phyloP scores from a whole-genome alignment of 2,113 vertebrate species.

The Melanotaenia duboulayi region DNA sequence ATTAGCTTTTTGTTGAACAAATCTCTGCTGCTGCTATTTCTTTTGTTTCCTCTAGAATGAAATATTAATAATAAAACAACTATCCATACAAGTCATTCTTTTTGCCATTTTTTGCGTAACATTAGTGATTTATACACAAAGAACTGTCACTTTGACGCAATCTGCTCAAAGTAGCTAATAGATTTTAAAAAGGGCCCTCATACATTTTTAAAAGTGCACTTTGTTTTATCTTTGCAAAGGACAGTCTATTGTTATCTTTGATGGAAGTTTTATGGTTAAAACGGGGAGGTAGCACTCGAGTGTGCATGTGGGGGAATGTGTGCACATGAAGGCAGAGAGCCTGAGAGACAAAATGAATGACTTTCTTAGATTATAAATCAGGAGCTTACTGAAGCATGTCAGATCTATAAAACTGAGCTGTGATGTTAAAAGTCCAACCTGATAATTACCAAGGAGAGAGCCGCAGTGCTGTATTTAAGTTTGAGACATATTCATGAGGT shows the following conservation, averaged over 20 bases:
- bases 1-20: conserved; percentile 57
- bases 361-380: conserved; percentile 32
- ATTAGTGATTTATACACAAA: conserved; percentile 8
- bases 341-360: conserved; percentile 16
- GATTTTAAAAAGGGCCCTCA: conserved; percentile 55
- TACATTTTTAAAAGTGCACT: conserved; percentile 66
- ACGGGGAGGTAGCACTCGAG: neutral
- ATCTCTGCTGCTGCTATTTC: conserved; percentile 57
- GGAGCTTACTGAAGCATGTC: conserved; percentile 36
- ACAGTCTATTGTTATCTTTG: conserved; percentile 63
- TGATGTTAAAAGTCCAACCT: conserved; percentile 37
- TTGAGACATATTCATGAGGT: neutral
- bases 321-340: neutral
- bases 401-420: conserved; percentile 47
- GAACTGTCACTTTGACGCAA: conserved; percentile 24
- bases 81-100: conserved; percentile 38
- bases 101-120: conserved; percentile 8
- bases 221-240: conserved; percentile 54
- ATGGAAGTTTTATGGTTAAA: conserved; percentile 18
- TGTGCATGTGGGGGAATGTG: neutral
- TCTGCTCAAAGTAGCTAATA: conserved; percentile 30
- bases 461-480: neutral
- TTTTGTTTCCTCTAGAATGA: conserved; percentile 67
- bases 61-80: conserved; percentile 77
- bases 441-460: conserved; percentile 40